Evolutionary conservation across 1,140 invertebrate species (phyloP).

Genomic region (Bactericera cockerelli): DNA sequence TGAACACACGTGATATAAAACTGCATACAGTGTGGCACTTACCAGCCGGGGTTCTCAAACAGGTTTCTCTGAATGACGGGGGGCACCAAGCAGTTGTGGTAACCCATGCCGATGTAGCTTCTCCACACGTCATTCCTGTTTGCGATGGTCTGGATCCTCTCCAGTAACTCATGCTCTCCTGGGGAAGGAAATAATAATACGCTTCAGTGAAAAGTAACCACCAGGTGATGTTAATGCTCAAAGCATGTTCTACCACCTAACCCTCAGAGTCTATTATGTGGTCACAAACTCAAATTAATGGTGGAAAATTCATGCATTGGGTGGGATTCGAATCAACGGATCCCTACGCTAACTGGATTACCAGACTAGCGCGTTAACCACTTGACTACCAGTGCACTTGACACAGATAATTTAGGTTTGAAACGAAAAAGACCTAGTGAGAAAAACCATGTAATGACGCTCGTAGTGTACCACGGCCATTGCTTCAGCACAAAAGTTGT

Average conservation of each 20-base stretch:
- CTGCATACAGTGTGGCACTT: too few relatives aligned
- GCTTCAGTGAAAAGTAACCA: too few relatives aligned
- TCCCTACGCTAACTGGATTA: too few relatives aligned
- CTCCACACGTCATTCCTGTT: constrained; percentile 85
- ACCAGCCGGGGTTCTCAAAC: constrained; percentile 99
- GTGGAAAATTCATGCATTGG: too few relatives aligned
- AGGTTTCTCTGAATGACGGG: constrained; percentile 92
- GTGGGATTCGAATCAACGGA: too few relatives aligned
- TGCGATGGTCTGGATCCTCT: constrained; percentile 59
- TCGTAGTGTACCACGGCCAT: not conserved
- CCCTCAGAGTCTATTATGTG: too few relatives aligned
- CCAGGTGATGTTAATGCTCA: too few relatives aligned
- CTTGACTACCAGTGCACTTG: too few relatives aligned
- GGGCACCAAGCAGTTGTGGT: constrained; percentile 91
- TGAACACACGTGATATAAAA: too few relatives aligned
- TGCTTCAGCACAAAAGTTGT: not conserved
- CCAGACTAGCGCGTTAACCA: too few relatives aligned
- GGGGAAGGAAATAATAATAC: constrained; percentile 27
- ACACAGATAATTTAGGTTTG: not conserved
- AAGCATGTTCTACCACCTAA: too few relatives aligned
- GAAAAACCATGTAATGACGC: not conserved
- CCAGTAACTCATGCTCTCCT: constrained; percentile 83
- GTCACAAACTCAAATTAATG: too few relatives aligned
- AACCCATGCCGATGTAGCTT: constrained; percentile 97
- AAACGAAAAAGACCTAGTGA: not conserved